Evolutionary conservation across 2,797 vertebrate species (phyloP).

Genomic region (Rachycentron canadum): DNA sequence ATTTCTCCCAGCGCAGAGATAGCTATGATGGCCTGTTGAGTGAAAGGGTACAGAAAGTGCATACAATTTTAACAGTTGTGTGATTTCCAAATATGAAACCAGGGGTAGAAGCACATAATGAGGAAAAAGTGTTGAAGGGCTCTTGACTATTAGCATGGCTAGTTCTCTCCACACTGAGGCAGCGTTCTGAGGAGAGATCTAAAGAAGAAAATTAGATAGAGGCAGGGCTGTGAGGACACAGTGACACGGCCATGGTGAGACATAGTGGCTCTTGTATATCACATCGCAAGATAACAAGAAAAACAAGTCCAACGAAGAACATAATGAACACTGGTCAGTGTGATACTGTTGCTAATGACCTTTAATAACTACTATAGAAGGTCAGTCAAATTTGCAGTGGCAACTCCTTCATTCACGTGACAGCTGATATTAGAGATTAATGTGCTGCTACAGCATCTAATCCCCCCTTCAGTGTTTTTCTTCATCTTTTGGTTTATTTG

Average conservation of each 20-base stretch:
- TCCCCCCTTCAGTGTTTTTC: neutral
- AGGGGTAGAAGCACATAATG: constrained; percentile 34
- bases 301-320: constrained; percentile 76
- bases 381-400: constrained; percentile 34
- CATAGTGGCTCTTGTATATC: constrained; percentile 80
- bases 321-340: constrained; percentile 71
- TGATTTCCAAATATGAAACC: constrained; percentile 37
- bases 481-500: constrained; percentile 1
- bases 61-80: constrained; percentile 35
- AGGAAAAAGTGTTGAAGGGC: constrained; percentile 17
- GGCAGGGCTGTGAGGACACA: constrained; percentile 82
- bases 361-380: constrained; percentile 64
- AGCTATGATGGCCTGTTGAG: constrained; percentile 94
- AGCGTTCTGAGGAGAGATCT: constrained; percentile 37
- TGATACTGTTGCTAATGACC: constrained; percentile 77
- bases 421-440: neutral
- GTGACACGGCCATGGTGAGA: constrained; percentile 83
- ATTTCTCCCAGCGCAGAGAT: constrained; percentile 96
- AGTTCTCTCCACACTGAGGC: constrained; percentile 37
- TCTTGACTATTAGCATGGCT: constrained; percentile 45
- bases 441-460: neutral
- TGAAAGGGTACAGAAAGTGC: constrained; percentile 42
- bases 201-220: constrained; percentile 72
- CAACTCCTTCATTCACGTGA: constrained; percentile 5
- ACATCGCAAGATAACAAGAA: constrained; percentile 77